Evolutionary conservation across 2,113 vertebrate species (phyloP), one percentile per base, ranked within the genome.

Genomic region (Sturnus vulgaris): DNA sequence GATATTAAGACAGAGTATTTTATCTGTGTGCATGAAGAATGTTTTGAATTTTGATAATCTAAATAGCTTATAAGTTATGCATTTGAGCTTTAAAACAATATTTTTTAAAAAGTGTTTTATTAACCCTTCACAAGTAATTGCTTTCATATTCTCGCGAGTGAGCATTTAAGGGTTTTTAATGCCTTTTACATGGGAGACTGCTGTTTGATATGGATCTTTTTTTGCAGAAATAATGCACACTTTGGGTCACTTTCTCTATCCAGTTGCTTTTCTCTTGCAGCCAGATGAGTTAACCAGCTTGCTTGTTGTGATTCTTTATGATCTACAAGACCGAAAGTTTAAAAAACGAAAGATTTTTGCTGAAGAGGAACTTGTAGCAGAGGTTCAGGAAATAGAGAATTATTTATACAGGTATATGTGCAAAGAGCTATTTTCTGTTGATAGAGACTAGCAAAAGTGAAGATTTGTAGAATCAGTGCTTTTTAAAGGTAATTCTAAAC

Each of bases 321-420:
- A 99, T 93, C 97, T 99, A 66, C 99, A 99, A 98, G 98, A 99
- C 63, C 98, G 98, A 92, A 99, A 99, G 96, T 99, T 99, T 94
- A 91, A 97, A 95, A 95, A 98, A 33, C 96, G 98, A 37, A 69
- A 81, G 55, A 73, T 97, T 86, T 65, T 59, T 65, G 66, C 80
- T 63, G 70, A 93, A 7, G 94, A 96, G 56, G 96, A 97, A 17
- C 53, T 96, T 40, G 86, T 98, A 91, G 77, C 94, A 44, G 98
- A 98, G 77, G 99, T 99, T 86, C 97, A 79, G 97, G 95, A 98
- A 91, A 95, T 99, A 61, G 98, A 99, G 82, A 84, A n/a, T 68
- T 97, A 97, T 92, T 97, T 99, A 33, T 88, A 96, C 81, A 98
- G 98, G 99, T 99, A 96, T 86, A 56, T 22, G 5, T 79, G 27